These are phyloP conservation scores for Prunella strophiata DNA, from an alignment of 2,797 vertebrate species.

Conservation along the genomic window DNA sequence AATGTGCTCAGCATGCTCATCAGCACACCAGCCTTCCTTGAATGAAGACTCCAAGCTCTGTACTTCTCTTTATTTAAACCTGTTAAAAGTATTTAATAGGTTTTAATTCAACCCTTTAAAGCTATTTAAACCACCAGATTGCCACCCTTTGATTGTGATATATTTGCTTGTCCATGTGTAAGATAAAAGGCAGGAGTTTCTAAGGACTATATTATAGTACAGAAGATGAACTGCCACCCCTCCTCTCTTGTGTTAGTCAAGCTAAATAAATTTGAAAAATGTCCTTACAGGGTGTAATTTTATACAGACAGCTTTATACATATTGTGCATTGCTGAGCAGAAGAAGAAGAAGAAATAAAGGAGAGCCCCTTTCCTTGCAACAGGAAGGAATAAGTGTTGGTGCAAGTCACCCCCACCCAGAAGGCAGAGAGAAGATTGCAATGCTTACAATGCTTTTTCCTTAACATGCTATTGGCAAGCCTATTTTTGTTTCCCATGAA, in stretches of 20 bases:
- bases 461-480: not conserved
- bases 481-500: conserved; percentile 28
- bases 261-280: conserved; percentile 19
- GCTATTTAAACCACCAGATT: conserved; percentile 18
- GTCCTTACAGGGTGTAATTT: not conserved
- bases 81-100: conserved; percentile 31
- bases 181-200: conserved; percentile 21
- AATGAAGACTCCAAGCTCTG: not conserved
- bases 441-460: not conserved
- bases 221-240: not conserved
- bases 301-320: not conserved
- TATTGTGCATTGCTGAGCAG: not conserved
- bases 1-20: conserved; percentile 33
- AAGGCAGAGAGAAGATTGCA: not conserved
- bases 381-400: not conserved
- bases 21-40: conserved; percentile 5
- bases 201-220: not conserved
- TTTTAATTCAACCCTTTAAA: conserved; percentile 51
- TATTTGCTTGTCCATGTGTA: not conserved
- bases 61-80: conserved; percentile 3
- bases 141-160: conserved; percentile 5
- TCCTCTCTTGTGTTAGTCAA: not conserved
- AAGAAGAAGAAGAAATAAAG: not conserved
- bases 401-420: not conserved
- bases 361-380: not conserved